These are phyloP conservation scores for Dreissena rostriformis DNA, from an alignment of 1,140 invertebrate species.

Conservation along the genomic window DNA sequence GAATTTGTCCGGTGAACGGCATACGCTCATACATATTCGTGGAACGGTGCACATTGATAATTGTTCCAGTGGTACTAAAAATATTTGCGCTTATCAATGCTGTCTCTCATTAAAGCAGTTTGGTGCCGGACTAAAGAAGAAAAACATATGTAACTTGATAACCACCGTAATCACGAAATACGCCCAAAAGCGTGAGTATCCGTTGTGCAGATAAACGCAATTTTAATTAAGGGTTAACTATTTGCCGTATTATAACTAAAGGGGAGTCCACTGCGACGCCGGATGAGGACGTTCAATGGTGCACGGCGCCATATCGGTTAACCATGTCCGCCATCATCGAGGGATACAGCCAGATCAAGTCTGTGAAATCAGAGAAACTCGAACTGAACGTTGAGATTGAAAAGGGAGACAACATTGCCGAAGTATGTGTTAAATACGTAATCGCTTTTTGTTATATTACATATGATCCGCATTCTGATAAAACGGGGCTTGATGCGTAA, in stretches of 20 bases:
- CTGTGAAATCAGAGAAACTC: slow-evolving; percentile 23
- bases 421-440: slow-evolving; percentile 5
- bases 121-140: not conserved
- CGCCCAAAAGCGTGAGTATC: not conserved
- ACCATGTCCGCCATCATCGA: slow-evolving; percentile 12
- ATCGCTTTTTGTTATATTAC: not conserved
- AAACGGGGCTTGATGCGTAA: not conserved
- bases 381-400: slow-evolving; percentile 20
- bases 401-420: slow-evolving; percentile 17
- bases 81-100: no score
- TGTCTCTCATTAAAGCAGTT: no score
- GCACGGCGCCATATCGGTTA: slow-evolving; percentile 28
- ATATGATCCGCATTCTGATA: not conserved
- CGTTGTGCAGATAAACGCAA: not conserved
- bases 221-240: not conserved
- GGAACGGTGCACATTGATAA: no score
- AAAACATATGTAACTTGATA: not conserved
- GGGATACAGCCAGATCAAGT: slow-evolving; percentile 22
- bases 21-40: no score
- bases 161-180: not conserved
- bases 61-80: no score
- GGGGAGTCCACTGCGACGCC: not conserved
- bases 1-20: no score
- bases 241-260: not conserved
- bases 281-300: slow-evolving; percentile 29